Base-by-base conservation (phyloP, 2,797 vertebrate species). In the Chelon labrosus region DNA sequence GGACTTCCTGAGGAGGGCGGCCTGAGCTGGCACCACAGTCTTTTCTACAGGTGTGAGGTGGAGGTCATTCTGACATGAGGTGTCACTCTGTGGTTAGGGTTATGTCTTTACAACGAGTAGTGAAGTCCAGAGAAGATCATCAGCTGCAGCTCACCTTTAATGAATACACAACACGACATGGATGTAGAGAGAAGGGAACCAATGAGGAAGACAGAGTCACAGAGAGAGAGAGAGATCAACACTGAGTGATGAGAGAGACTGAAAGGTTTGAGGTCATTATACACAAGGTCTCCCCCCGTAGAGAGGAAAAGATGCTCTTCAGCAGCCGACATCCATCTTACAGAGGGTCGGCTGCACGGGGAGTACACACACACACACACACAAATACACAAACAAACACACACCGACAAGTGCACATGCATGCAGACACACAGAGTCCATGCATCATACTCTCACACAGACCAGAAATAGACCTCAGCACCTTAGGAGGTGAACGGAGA, bases 321-420 rank as follows among this genome's bases (percentile, higher is more conserved):
- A 75, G 61, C 77, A 65, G 13, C 60, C 1, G 55, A 82, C 85
- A 83, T 89, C 84, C 79, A 88, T 82, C 84, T 85, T 66, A 65
- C 72, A 72, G 57, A 59, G 77, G 61, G 74, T 19, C 35, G 1
- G 31, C 63, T 65, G 35, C 76, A 70, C 8, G 50, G 72, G 63
- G 62, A 78, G 41, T 2, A 31, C 25, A 58, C 66, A 53, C 13
- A 56, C 50, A 56, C 44, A 65, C 10, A 4, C 35, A 51, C 41
- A 13, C 8, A 56, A 1, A 22, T 3, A 22, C 22, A 22, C 22
- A 22, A 1, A 22, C 22, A 53, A 10, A 56, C 50, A 56, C 44
- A 65, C 10, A 4, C 35, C 44, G 35, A 13, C 8, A 13, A 49
- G 25, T 42, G 52, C n/a, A 20, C 14, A 39, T 5, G 0, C 41